Evolutionary conservation across 2,113 vertebrate species (phyloP), one percentile per base, ranked within the genome.

Genomic region (Xenopus borealis): DNA sequence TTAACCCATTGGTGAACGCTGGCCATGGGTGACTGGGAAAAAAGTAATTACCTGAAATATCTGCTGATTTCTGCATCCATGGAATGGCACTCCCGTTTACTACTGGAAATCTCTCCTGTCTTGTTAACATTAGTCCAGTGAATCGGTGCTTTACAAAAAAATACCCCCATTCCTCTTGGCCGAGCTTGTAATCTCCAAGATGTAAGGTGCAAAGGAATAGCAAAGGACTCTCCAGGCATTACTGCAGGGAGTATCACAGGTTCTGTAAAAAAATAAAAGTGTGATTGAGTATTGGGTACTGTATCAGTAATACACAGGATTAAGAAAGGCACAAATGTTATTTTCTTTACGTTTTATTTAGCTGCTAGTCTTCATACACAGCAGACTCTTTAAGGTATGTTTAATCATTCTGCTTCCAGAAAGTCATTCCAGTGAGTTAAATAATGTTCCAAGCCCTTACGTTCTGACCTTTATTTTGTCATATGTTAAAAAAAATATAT

Each of bases 111-210:
- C 77, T 98, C 97, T 0, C 94, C 88, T 0, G 90, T 77, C 74
- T 93, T 92, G 79, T 96, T 93, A 1, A 98, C 95, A 0, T 89
- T 88, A n/a, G 97, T 98, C 97, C 97, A 99, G 70, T 98, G 95
- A 82, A 99, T 96, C 0, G 97, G 96, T 63, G 86, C 85, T 86
- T 98, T 98, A 71, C 96, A 99, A 89, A 99, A 99, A 78, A 99
- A 98, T 40, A 96, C 83, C 1, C 96, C 95, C 82, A 95, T 82
- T 17, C 95, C 95, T 82, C 96, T 96, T 47, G 97, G 97, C 64
- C 97, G 90, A 19, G 95, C 94, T 80, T 99, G 97, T 30, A 99
- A 89, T 45, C 95, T 88, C 97, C 97, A 99, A 12, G 96, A 96
- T 0, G 97, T 99, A 59, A 99, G 90, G 69, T 99, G 96, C 0